Percentiles rank a stretch among this genome's conserved stretches.
Evolutionary conservation across 2,113 vertebrate genomes (phyloP).

Genomic region (Grammomys dolichurus): DNA sequence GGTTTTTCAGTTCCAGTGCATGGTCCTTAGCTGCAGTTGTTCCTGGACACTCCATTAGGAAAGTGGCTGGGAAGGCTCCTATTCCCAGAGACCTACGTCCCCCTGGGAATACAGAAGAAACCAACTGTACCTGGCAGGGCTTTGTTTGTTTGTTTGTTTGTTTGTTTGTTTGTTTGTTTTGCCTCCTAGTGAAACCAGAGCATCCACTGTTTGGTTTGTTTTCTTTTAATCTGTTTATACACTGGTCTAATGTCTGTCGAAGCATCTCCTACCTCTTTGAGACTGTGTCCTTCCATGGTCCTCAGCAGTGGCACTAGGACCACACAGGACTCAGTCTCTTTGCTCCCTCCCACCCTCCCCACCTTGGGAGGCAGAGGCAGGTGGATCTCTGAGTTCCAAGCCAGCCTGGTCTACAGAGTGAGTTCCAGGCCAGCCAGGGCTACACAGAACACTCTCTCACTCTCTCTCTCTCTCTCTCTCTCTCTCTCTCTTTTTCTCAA

Average conservation of each 20-base stretch:
- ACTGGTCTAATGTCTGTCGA: not conserved
- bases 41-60: not conserved
- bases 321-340: not conserved
- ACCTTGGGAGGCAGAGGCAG: too few relatives aligned
- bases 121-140: not conserved
- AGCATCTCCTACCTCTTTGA: not conserved
- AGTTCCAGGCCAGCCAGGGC: too few relatives aligned
- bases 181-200: not conserved
- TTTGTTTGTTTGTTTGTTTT: not conserved
- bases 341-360: not conserved
- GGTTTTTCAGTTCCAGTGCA: not conserved
- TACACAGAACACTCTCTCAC: too few relatives aligned
- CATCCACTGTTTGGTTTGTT: not conserved
- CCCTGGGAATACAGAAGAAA: not conserved
- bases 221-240: not conserved
- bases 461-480: too few relatives aligned
- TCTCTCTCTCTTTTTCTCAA: too few relatives aligned
- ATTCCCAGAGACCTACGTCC: not conserved
- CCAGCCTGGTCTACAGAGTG: too few relatives aligned
- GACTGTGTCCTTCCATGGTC: not conserved
- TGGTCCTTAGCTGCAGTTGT: not conserved
- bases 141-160: not conserved
- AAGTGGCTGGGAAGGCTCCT: not conserved
- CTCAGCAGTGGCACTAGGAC: not conserved
- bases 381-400: too few relatives aligned